Conservation (phyloP, 2,888 invertebrate genomes). For the Orthonevra nobilis region DNA sequence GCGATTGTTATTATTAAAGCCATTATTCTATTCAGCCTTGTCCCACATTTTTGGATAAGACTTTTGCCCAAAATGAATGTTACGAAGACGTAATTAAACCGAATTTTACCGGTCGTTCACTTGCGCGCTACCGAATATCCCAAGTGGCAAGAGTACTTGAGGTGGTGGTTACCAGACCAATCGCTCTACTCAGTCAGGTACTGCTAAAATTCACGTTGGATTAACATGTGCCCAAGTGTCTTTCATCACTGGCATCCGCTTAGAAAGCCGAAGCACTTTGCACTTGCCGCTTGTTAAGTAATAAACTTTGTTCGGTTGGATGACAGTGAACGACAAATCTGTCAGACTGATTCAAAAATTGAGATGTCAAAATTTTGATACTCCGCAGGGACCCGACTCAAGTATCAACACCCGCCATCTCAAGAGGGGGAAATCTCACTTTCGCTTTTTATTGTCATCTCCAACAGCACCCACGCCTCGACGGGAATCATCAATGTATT, state of each 20-base stretch:
- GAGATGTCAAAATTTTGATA: conserved; percentile 42
- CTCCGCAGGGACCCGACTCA: conserved; percentile 11
- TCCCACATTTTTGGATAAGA: too few relatives aligned
- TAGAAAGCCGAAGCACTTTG: conserved; percentile 20
- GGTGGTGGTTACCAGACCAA: conserved; percentile 4
- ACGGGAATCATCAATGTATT: conserved; percentile 17
- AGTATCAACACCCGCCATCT: conserved; percentile 14
- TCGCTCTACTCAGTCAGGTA: not conserved
- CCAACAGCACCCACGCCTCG: conserved; percentile 22
- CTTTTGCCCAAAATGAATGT: too few relatives aligned
- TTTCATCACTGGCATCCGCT: conserved; percentile 38
- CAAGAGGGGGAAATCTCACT: conserved; percentile 51
- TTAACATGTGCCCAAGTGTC: conserved; percentile 36
- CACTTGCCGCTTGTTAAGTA: too few relatives aligned
- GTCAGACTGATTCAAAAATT: conserved; percentile 42
- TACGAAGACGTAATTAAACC: too few relatives aligned
- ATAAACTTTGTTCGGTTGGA: conserved; percentile 19
- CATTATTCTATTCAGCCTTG: too few relatives aligned
- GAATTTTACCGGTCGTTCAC: too few relatives aligned
- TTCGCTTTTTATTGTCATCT: conserved; percentile 42
- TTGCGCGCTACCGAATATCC: not conserved
- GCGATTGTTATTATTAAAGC: too few relatives aligned
- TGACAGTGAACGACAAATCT: conserved; percentile 44
- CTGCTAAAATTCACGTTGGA: not conserved
- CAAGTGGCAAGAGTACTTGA: too few relatives aligned